Evolutionary conservation across 2,113 vertebrate genomes (phyloP).

Genomic region (Elephantulus edwardii): DNA sequence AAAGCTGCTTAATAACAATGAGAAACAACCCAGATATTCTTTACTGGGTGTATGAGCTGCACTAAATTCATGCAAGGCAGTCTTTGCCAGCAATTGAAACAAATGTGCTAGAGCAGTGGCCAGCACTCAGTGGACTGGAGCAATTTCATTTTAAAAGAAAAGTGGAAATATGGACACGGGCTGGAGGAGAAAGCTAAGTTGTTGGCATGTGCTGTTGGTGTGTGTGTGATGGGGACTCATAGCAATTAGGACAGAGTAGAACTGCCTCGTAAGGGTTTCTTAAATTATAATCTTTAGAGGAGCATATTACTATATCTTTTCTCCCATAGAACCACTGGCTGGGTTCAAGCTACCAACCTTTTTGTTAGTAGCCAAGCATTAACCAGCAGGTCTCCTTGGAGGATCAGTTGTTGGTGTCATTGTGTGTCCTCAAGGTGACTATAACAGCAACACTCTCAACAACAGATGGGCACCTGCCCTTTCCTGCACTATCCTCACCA

Average conservation of each 20-base stretch:
- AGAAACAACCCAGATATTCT: background rate
- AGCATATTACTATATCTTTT: background rate
- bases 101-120: rapidly evolving
- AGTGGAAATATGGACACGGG: background rate
- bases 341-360: background rate
- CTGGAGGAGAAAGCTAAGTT: background rate
- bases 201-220: background rate
- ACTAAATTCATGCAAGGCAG: background rate
- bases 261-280: background rate
- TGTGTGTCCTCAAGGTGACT: no score
- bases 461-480: no score
- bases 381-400: background rate
- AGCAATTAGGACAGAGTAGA: background rate
- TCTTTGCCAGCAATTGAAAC: background rate
- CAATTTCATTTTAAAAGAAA: background rate
- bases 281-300: background rate
- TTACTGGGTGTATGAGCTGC: background rate
- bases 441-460: no score
- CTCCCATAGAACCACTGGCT: background rate
- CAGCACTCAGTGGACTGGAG: rapidly evolving
- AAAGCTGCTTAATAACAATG: background rate
- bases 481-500: no score
- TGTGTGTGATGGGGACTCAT: background rate
- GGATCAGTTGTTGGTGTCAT: no score
- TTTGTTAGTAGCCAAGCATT: background rate